These are phyloP conservation scores for Yponomeuta sedellus DNA, from an alignment of 2,888 invertebrate genomes.

Conservation along the genomic window DNA sequence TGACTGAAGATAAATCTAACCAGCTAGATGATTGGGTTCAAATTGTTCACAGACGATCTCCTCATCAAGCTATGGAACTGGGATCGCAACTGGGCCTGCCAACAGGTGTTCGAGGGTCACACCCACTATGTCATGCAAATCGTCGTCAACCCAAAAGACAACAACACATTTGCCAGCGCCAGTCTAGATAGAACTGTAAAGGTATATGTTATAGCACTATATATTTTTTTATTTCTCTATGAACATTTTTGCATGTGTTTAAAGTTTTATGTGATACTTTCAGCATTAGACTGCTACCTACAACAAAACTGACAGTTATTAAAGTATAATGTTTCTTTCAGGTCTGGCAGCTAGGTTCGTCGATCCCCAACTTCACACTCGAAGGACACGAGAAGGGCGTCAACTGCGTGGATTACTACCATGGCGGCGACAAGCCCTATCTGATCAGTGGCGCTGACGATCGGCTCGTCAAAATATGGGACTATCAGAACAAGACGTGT, in stretches of 20 bases:
- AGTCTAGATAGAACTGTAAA: conserved; percentile 98
- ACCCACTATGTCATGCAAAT: conserved; percentile 99
- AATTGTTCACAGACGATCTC: conserved; percentile 89
- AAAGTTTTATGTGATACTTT: too few relatives aligned
- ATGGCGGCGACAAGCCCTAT: conserved; percentile 99
- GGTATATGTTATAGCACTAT: conserved; percentile 34
- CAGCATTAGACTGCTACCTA: too few relatives aligned
- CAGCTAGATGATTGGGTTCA: too few relatives aligned
- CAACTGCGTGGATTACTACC: conserved; percentile 99
- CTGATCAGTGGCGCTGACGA: conserved; percentile 99
- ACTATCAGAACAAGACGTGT: conserved; percentile 99
- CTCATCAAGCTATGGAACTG: conserved; percentile 99
- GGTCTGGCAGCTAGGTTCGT: conserved; percentile 99
- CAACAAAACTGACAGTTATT: too few relatives aligned
- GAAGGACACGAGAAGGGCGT: conserved; percentile 99
- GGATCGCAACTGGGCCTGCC: conserved; percentile 99
- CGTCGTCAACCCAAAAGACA: conserved; percentile 99
- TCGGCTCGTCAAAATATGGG: conserved; percentile 98
- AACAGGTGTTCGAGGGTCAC: conserved; percentile 99
- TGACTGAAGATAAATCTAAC: too few relatives aligned
- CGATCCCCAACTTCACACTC: conserved; percentile 97
- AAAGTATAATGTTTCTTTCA: conserved; percentile 31
- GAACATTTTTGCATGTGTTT: too few relatives aligned
- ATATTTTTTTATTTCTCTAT: too few relatives aligned
- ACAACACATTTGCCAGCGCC: conserved; percentile 99